phyloP scores from a whole-genome alignment of 2,888 invertebrate species.

The Phengaris arion region DNA sequence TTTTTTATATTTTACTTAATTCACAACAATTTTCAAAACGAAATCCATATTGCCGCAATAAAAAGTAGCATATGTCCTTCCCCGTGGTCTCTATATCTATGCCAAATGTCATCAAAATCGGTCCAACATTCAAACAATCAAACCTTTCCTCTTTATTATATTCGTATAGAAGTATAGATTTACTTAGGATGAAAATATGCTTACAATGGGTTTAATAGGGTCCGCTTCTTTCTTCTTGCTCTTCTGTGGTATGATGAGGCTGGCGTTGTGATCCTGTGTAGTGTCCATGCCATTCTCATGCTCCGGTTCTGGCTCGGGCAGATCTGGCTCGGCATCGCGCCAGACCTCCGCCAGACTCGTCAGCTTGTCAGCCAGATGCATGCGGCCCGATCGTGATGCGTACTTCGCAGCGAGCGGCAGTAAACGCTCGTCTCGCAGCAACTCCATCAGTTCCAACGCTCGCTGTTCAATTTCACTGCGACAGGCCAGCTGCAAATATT shows the following conservation, averaged over 20 bases:
- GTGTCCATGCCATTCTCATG: constrained; percentile 62
- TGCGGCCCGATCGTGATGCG: constrained; percentile 87
- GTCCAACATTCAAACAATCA: no score
- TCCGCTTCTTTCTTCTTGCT: constrained; percentile 59
- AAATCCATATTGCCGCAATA: no score
- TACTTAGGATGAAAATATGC: constrained; percentile 37
- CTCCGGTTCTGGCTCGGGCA: constrained; percentile 64
- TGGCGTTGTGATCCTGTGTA: constrained; percentile 61
- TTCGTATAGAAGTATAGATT: no score
- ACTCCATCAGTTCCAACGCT: constrained; percentile 91
- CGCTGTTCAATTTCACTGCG: constrained; percentile 90
- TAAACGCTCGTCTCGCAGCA: constrained; percentile 87
- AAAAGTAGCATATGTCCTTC: no score
- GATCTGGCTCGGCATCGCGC: constrained; percentile 63
- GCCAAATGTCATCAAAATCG: no score
- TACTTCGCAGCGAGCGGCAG: constrained; percentile 93
- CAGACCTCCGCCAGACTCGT: constrained; percentile 77
- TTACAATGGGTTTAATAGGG: constrained; percentile 69
- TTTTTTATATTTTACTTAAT: no score
- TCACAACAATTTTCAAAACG: no score
- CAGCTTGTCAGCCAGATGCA: constrained; percentile 89
- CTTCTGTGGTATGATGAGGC: constrained; percentile 69
- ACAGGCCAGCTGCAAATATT: constrained; percentile 85
- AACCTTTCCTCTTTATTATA: no score
- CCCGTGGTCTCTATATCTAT: no score